phyloP scores from a whole-genome alignment of 2,888 invertebrate genomes.

The Catocala sponsa region DNA sequence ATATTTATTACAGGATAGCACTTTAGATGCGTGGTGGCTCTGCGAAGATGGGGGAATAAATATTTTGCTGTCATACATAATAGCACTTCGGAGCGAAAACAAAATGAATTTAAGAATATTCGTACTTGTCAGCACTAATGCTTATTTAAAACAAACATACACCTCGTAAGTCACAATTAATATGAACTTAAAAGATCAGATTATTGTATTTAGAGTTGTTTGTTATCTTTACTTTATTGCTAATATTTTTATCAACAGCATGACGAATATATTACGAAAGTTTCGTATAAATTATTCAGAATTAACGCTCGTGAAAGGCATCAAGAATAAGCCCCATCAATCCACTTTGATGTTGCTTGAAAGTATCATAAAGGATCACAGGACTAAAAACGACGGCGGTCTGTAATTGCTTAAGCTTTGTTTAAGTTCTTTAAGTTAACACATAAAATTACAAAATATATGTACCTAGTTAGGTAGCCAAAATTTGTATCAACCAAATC shows the following conservation, averaged over 20 bases:
- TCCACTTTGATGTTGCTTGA: constrained; percentile 91
- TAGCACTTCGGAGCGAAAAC: constrained; percentile 91
- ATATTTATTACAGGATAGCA: constrained; percentile 26
- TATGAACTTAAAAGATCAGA: too few species aligned
- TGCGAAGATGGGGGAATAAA: constrained; percentile 97
- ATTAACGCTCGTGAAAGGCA: constrained; percentile 95
- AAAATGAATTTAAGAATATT: constrained; percentile 91
- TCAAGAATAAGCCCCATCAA: constrained; percentile 92
- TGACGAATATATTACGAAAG: constrained; percentile 96
- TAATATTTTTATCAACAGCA: constrained; percentile 85
- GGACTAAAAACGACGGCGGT: constrained; percentile 60
- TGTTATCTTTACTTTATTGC: too few species aligned
- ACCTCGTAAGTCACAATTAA: constrained; percentile 90
- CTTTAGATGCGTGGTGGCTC: constrained; percentile 96
- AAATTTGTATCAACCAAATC: too few species aligned
- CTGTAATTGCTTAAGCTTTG: neutral
- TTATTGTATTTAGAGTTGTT: too few species aligned
- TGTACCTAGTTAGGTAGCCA: too few species aligned
- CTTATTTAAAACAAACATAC: constrained; percentile 91
- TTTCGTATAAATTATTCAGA: constrained; percentile 97
- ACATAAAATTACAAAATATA: too few species aligned
- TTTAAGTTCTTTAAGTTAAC: too few species aligned
- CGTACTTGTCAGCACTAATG: constrained; percentile 91
- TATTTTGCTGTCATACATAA: constrained; percentile 94
- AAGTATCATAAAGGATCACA: constrained; percentile 90